Evolutionary conservation across 2,888 invertebrate species (phyloP).

Genomic region (Parnassius orleans): DNA sequence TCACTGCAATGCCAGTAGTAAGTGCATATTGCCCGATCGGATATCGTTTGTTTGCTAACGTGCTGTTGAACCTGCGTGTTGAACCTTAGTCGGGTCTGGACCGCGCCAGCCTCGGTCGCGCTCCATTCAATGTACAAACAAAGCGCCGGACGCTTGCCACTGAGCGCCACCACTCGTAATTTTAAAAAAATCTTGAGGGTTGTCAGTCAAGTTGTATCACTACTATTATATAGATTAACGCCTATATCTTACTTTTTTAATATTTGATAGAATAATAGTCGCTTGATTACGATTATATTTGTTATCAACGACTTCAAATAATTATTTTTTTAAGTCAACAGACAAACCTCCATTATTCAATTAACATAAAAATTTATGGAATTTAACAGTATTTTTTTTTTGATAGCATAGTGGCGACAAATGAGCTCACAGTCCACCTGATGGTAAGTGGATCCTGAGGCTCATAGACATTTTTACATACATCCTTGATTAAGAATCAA

Average conservation of each 20-base stretch:
- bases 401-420: too few species aligned
- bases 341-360: too few species aligned
- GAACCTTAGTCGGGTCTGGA: constrained; percentile 40
- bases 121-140: constrained; percentile 38
- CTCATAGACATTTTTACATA: too few species aligned
- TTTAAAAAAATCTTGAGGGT: neutral
- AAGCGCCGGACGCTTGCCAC: constrained; percentile 26
- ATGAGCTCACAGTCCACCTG: too few species aligned
- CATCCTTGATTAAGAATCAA: too few species aligned
- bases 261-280: too few species aligned
- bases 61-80: constrained; percentile 50
- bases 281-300: too few species aligned
- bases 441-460: too few species aligned
- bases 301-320: too few species aligned
- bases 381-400: too few species aligned
- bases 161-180: constrained; percentile 35
- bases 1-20: neutral
- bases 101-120: constrained; percentile 26
- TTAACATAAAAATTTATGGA: too few species aligned
- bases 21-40: constrained; percentile 7
- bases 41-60: constrained; percentile 38
- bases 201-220: neutral
- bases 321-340: too few species aligned
- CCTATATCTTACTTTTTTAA: neutral
- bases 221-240: neutral